Evolutionary conservation across 2,888 invertebrate genomes (phyloP), one percentile per base, ranked within the genome.

Genomic region (Mythimna albipuncta): DNA sequence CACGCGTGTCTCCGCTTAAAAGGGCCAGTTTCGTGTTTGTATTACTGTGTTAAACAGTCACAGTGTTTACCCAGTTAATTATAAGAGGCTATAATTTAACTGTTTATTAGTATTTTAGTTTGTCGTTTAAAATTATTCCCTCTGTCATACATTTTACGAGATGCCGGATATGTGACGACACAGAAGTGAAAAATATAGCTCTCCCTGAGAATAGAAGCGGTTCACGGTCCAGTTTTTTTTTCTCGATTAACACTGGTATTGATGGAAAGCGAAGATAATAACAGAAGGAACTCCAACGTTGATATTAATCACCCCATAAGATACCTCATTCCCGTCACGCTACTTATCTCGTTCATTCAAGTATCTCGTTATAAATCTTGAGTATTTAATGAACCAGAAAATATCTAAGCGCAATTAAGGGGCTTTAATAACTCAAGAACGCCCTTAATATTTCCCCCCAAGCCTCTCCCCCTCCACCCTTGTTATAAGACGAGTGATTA

Each of bases 401-500:
- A 93, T 93, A 91, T 93, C 92, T 91, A 87, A 88, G 91, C 87
- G 90, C 90, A 94, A 94, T 95, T 93, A 94, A 91, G 91, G 89
- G 88, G 90, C 88, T 90, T 91, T 93, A 93, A 94, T 95, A 94
- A 93, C 91, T 93, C 88, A 92, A 92, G 94, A 94, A 94, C 93
- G 93, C 89, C 89, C 92, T 93, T 93, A 92, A 94, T 94, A 93
- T 91, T 90, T 90, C 91, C 90, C 86, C 83, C 86, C 83, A 83
- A 77, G 78, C 82, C 85, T 83, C 85, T 76, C 83, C 91, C 93
- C 84, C 85, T 85, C 86, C 86, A 76, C 85, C 91, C 91, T 94
- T 92, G 91, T 93, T 93, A 93, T 93, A 93, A 93, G 92, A 87
- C 91, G 86, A 90, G 93, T 91, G 93, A 96, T 96, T 95, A 96